Percentiles rank a stretch among this genome's conserved stretches.
Evolutionary conservation across 2,888 invertebrate genomes (phyloP).

Genomic region (Dendrolimus houi): DNA sequence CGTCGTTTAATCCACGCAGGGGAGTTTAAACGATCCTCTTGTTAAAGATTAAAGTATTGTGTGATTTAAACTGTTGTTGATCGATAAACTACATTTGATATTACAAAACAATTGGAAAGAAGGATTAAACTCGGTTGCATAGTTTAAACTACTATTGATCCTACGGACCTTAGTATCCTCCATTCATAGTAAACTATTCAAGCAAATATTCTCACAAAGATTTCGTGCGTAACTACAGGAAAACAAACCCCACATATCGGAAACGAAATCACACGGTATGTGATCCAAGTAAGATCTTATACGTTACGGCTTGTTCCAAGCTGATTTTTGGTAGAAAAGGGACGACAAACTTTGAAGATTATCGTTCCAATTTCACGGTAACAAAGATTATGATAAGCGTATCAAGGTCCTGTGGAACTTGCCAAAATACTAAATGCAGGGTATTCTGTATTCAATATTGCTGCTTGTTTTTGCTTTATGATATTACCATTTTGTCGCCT

Average conservation of each 20-base stretch:
- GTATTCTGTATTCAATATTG: slow-evolving; percentile 1
- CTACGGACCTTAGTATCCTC: too few relatives aligned
- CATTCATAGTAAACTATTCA: too few relatives aligned
- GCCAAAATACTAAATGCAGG: not conserved
- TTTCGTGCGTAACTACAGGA: not conserved
- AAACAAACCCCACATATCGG: not conserved
- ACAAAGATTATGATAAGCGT: slow-evolving; percentile 13
- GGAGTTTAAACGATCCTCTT: too few relatives aligned
- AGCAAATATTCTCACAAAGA: not conserved
- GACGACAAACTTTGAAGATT: slow-evolving; percentile 18
- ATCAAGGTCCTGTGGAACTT: slow-evolving; percentile 3
- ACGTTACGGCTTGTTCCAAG: not conserved
- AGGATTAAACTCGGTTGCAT: too few relatives aligned
- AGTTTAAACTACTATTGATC: too few relatives aligned
- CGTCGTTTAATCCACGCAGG: too few relatives aligned
- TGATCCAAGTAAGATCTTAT: not conserved
- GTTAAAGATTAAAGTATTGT: too few relatives aligned
- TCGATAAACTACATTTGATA: too few relatives aligned
- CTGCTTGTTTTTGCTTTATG: not conserved
- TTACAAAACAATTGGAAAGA: too few relatives aligned
- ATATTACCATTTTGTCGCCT: not conserved
- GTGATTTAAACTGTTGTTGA: too few relatives aligned
- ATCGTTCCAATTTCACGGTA: slow-evolving; percentile 13
- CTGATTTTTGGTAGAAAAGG: not conserved
- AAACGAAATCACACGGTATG: not conserved